Percentiles rank a stretch among this genome's conserved stretches.
These are phyloP conservation scores for Euura lappo DNA, from an alignment of 1,140 invertebrate genomes.

Conservation along the genomic window DNA sequence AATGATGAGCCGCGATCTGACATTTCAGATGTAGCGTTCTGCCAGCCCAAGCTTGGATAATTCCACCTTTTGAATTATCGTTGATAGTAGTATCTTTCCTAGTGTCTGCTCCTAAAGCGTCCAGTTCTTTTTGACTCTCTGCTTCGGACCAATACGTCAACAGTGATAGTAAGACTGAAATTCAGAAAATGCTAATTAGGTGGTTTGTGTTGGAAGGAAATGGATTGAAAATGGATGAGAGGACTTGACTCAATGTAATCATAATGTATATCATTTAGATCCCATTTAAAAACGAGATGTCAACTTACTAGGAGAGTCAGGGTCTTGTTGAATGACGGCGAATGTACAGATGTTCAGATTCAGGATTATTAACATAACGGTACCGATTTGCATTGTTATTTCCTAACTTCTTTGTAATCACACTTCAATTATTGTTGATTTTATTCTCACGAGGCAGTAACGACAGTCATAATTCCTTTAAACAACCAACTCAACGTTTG, in stretches of 20 bases:
- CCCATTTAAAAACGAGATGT: background rate
- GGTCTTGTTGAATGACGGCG: background rate
- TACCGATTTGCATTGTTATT: constrained; percentile 3
- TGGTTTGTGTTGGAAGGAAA: background rate
- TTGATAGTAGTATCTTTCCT: background rate
- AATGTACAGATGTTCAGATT: background rate
- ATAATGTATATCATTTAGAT: background rate
- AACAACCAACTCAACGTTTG: too few relatives aligned
- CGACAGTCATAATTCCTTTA: too few relatives aligned
- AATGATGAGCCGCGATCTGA: constrained; percentile 1
- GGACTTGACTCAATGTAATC: background rate
- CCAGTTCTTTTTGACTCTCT: constrained; percentile 7
- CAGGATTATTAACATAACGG: background rate
- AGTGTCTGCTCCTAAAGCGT: background rate
- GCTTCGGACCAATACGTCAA: constrained; percentile 11
- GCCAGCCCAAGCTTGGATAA: background rate
- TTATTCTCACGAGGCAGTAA: too few relatives aligned
- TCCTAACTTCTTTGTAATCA: too few relatives aligned
- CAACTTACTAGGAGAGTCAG: constrained; percentile 8
- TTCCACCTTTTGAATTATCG: background rate
- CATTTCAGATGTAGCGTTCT: background rate
- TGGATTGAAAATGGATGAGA: background rate
- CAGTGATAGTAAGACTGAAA: background rate
- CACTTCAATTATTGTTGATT: too few relatives aligned
- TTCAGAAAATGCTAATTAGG: background rate